Evolutionary conservation across 2,113 vertebrate genomes (phyloP).

Genomic region (Oncorhynchus nerka): DNA sequence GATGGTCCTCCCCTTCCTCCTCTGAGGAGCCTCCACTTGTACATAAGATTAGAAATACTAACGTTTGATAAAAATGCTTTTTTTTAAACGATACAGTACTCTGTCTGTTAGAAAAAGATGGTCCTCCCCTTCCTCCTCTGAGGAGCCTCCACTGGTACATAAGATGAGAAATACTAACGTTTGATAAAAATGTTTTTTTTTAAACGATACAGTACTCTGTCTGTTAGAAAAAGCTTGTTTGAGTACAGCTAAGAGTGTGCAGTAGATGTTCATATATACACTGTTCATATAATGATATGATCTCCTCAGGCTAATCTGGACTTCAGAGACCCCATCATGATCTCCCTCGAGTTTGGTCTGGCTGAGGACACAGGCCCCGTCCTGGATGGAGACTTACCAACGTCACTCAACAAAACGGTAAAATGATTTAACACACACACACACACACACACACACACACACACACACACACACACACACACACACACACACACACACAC

Average conservation of each 20-base stretch:
- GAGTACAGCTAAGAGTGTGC: not conserved
- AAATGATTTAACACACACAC: conserved; percentile 20
- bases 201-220: not conserved
- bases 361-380: conserved; percentile 85
- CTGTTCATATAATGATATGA: not conserved
- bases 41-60: too few relatives aligned
- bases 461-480: too few relatives aligned
- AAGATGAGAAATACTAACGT: too few relatives aligned
- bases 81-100: not conserved
- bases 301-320: conserved; percentile 83
- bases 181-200: too few relatives aligned
- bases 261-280: not conserved
- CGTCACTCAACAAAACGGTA: conserved; percentile 85
- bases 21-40: too few relatives aligned
- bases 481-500: too few relatives aligned
- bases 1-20: too few relatives aligned
- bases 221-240: not conserved
- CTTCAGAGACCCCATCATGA: conserved; percentile 87
- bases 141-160: too few relatives aligned
- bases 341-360: conserved; percentile 86
- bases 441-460: too few relatives aligned
- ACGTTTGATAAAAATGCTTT: too few relatives aligned
- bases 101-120: not conserved
- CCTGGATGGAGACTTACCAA: conserved; percentile 82
- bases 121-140: too few relatives aligned